A percentile compares a stretch with the other conserved stretches of the same genome.
These are phyloP conservation scores for Eudyptes chrysolophus DNA, from an alignment of 2,113 vertebrate species.

Conservation along the genomic window DNA sequence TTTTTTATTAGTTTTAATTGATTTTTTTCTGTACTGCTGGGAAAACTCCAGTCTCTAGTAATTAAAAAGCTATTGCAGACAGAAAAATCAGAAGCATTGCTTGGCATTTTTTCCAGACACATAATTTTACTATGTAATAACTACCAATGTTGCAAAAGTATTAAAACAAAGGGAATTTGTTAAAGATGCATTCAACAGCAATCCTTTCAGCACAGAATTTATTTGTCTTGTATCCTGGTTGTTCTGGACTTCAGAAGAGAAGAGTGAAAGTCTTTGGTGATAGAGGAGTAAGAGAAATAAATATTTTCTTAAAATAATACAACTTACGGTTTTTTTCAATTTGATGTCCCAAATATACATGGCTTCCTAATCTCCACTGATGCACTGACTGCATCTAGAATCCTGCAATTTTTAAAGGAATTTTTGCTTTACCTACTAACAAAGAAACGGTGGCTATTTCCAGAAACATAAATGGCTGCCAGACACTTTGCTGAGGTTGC, in stretches of 20 bases:
- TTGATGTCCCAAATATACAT: not conserved
- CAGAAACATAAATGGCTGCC: not conserved
- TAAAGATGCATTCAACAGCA: not conserved
- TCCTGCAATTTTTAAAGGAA: not conserved
- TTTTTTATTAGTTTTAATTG: not conserved
- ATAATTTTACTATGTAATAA: not conserved
- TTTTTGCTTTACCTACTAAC: not conserved
- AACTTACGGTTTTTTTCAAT: accelerated
- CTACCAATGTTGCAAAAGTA: not conserved
- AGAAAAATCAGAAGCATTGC: not conserved
- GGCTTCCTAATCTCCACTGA: not conserved
- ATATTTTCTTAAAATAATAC: not conserved
- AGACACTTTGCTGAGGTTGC: not conserved
- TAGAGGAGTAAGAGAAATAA: not conserved
- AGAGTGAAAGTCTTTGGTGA: not conserved
- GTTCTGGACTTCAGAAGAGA: not conserved
- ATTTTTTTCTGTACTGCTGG: not conserved
- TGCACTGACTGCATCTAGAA: not conserved
- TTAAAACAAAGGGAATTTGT: not conserved
- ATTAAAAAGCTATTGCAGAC: not conserved
- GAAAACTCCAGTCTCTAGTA: not conserved
- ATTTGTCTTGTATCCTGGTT: not conserved
- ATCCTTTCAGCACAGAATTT: not conserved
- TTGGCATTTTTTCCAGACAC: not conserved
- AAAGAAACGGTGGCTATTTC: not conserved